Evolutionary conservation across 2,888 invertebrate genomes (phyloP).

Genomic region (Nebria brevicollis): DNA sequence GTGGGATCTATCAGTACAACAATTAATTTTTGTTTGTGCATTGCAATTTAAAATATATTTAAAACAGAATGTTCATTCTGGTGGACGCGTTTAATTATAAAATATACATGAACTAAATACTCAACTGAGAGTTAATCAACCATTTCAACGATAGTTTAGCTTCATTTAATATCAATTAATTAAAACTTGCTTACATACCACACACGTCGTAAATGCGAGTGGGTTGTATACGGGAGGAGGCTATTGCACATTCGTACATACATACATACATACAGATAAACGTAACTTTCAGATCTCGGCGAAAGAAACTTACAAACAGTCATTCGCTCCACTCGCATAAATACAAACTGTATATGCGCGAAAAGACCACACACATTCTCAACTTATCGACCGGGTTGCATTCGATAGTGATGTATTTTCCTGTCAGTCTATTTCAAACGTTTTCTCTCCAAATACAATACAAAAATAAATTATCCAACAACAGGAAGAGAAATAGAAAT

Average conservation of each 20-base stretch:
- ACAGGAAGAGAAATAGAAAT: not conserved
- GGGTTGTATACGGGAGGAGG: not conserved
- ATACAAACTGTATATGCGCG: not conserved
- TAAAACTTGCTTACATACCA: slow-evolving; percentile 17
- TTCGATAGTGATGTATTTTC: not conserved
- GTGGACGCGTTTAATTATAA: not conserved
- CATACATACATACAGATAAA: not conserved
- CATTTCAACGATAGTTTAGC: slow-evolving; percentile 3
- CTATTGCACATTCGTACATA: not conserved
- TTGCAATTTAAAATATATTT: not conserved
- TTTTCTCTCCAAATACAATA: not conserved
- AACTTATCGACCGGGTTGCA: not conserved
- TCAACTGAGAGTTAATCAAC: slow-evolving; percentile 2
- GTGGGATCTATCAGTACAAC: not conserved
- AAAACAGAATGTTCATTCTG: not conserved
- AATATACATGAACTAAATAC: not conserved
- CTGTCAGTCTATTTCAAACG: not conserved
- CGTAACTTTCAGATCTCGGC: not conserved
- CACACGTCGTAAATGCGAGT: slow-evolving; percentile 8
- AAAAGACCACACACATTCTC: not conserved
- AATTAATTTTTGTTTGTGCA: not conserved
- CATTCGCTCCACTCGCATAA: not conserved
- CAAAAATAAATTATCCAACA: not conserved
- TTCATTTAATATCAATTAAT: slow-evolving; percentile 18
- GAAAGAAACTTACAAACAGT: not conserved